A percentile compares a stretch with the other conserved stretches of the same genome.
phyloP scores from a whole-genome alignment of 2,888 invertebrate genomes.

The Malachius bipustulatus region DNA sequence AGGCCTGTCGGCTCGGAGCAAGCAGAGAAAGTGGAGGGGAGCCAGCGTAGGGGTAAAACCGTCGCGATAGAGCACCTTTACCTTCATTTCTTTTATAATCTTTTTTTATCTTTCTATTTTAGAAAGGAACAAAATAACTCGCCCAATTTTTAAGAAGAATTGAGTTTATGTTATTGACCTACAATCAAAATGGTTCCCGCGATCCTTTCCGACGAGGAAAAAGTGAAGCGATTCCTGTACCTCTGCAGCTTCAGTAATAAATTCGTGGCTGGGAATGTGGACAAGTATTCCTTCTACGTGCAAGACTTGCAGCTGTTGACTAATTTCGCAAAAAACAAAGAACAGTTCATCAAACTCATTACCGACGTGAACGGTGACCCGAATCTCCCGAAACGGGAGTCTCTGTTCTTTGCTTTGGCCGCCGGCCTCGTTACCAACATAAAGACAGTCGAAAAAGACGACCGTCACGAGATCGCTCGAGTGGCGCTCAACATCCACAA shows the following conservation, averaged over 20 bases:
- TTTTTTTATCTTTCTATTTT: background rate
- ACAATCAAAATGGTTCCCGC: constrained; percentile 17
- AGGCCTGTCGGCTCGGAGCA: too few species aligned
- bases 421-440: constrained; percentile 12
- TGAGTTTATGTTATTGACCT: too few species aligned
- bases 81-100: too few species aligned
- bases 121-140: background rate
- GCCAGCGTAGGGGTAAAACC: too few species aligned
- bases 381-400: constrained; percentile 22
- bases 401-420: constrained; percentile 26
- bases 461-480: background rate
- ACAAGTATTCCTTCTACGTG: constrained; percentile 17
- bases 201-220: constrained; percentile 20
- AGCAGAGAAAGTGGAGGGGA: too few species aligned
- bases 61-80: too few species aligned
- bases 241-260: constrained; percentile 20
- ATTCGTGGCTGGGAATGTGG: constrained; percentile 27
- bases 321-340: constrained; percentile 12
- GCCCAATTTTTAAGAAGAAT: constrained; percentile 2
- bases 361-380: constrained; percentile 22
- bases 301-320: constrained; percentile 6
- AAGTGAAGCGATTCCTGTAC: constrained; percentile 28
- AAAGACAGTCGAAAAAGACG: background rate
- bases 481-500: constrained; percentile 43
- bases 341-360: constrained; percentile 21